phyloP scores from a whole-genome alignment of 2,113 vertebrate species.

The Amphiprion percula region DNA sequence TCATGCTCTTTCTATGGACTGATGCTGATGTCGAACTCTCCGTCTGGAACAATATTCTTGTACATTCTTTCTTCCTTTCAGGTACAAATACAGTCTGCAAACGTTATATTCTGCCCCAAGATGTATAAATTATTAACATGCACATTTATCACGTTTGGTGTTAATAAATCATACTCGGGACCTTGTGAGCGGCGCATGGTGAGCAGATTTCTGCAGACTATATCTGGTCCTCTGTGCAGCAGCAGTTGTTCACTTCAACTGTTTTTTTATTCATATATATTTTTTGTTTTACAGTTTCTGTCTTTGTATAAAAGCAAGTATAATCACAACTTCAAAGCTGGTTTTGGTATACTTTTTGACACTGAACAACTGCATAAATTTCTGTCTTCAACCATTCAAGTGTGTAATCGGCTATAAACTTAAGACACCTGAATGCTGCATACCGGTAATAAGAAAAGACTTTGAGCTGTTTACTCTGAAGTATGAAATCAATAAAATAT shows the following conservation, averaged over 20 bases:
- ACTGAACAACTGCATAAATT: too few relatives aligned
- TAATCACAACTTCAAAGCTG: too few relatives aligned
- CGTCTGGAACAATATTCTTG: neutral
- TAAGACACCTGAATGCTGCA: too few relatives aligned
- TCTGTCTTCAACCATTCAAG: too few relatives aligned
- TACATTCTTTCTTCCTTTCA: conserved; percentile 10
- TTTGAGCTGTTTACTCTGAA: too few relatives aligned
- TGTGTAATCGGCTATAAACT: too few relatives aligned
- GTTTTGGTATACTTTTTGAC: too few relatives aligned
- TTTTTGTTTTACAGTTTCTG: neutral
- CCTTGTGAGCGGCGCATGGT: neutral
- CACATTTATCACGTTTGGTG: conserved; percentile 45
- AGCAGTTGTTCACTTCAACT: fast-evolving
- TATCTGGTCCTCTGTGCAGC: neutral
- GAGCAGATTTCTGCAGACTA: neutral
- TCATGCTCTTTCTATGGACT: neutral
- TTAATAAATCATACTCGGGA: conserved; percentile 58
- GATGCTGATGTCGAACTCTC: neutral
- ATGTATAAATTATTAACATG: conserved; percentile 46
- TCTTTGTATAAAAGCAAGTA: too few relatives aligned
- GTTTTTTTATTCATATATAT: neutral
- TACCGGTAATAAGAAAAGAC: too few relatives aligned
- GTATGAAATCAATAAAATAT: too few relatives aligned
- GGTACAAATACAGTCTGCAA: conserved; percentile 17
- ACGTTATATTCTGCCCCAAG: neutral